A percentile compares a stretch with the other conserved stretches of the same genome.
These are phyloP conservation scores for Holothuria leucospilota DNA, from an alignment of 53 echinoderm and acorn worm species.

Conservation along the genomic window DNA sequence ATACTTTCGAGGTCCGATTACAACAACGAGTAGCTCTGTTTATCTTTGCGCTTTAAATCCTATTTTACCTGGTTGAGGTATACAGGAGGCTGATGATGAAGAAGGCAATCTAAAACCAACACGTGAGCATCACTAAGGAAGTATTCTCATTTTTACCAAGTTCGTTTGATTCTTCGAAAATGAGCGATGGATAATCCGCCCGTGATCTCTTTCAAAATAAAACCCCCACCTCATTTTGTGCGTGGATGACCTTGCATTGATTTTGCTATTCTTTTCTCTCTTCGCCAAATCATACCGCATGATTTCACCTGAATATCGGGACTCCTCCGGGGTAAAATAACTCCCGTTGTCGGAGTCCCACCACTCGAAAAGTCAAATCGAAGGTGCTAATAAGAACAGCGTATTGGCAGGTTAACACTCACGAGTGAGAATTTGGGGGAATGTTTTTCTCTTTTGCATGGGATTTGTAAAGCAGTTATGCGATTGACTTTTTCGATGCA, in stretches of 20 bases:
- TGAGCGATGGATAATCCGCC: not conserved
- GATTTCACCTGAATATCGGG: conserved; percentile 27
- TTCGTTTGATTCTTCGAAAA: too few species aligned
- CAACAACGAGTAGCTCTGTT: too few species aligned
- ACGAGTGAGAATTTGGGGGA: too few species aligned
- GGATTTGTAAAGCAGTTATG: too few species aligned
- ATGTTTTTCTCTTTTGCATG: too few species aligned
- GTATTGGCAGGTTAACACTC: conserved; percentile 32
- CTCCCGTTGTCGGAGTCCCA: conserved; percentile 18
- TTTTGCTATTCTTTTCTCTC: conserved; percentile 8
- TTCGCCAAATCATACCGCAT: conserved; percentile 34
- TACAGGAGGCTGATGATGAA: not conserved
- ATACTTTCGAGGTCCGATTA: too few species aligned
- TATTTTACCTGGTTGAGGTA: too few species aligned
- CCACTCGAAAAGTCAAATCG: conserved; percentile 29
- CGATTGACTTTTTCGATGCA: too few species aligned
- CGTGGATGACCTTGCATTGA: conserved; percentile 23
- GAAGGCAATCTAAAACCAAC: conserved; percentile 21
- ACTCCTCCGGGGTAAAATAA: conserved; percentile 40
- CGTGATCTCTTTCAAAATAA: conserved; percentile 20
- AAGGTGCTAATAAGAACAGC: conserved; percentile 32
- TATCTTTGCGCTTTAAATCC: too few species aligned
- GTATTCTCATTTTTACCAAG: not conserved
- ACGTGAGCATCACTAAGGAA: conserved; percentile 16
- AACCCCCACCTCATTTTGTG: conserved; percentile 27